Evolutionary conservation across 2,113 vertebrate species (phyloP).

Genomic region (Anolis carolinensis): DNA sequence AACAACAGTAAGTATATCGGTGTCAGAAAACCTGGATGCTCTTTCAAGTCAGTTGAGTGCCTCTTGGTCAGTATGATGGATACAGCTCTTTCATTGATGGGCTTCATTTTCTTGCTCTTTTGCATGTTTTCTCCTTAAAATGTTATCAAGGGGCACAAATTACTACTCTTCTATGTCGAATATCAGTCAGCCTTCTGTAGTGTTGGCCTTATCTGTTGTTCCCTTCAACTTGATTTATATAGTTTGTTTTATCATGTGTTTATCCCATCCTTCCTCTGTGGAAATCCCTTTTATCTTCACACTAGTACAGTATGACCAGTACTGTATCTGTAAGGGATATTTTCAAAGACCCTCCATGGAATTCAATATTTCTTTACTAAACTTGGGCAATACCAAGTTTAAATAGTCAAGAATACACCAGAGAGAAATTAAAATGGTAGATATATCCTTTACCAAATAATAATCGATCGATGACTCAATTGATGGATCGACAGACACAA

Average conservation of each 20-base stretch:
- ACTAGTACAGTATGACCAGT: background rate
- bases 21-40: conserved; percentile 2
- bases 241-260: background rate
- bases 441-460: too few species aligned
- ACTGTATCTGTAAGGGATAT: too few species aligned
- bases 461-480: too few species aligned
- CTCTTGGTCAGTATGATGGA: background rate
- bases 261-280: background rate
- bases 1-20: background rate
- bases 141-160: background rate
- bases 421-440: too few species aligned
- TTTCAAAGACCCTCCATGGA: too few species aligned
- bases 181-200: background rate
- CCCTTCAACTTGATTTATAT: background rate
- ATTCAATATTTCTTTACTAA: too few species aligned
- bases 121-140: background rate
- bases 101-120: conserved; percentile 2
- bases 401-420: too few species aligned
- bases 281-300: background rate
- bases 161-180: background rate
- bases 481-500: too few species aligned
- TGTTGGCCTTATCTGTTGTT: background rate
- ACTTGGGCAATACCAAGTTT: too few species aligned
- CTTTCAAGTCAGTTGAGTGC: conserved; percentile 12
- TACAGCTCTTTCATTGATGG: background rate